Base-by-base conservation (phyloP, 2,888 invertebrate genomes). In the Thereva nobilitata region DNA sequence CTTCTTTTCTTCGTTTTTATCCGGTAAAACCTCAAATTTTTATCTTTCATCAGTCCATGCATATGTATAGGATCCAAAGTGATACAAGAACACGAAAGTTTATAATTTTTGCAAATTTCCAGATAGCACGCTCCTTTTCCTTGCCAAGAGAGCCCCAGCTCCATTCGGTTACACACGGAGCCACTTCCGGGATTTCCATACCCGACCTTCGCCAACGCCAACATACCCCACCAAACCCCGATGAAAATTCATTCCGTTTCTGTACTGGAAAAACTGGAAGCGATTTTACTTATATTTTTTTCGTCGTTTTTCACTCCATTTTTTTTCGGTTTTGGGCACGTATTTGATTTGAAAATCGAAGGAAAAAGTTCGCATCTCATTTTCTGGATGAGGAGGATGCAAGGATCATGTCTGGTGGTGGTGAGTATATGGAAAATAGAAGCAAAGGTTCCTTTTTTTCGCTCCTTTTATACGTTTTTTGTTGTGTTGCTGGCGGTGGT, bases 1-100 rank as follows among this genome's bases (percentile, higher is more conserved):
- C 23, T 23, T 23, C 23, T 23, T 23, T 50, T 50, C 40, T 61
- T 23, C 40, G 35, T 34, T 38, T 9, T 49, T 41, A 50, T 37
- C 50, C 50, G 42, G 37, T 40, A 50, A 61, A 61, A 61, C 50
- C 61, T 61, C 61, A 61, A 61, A 61, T 61, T 50, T 59, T 61
- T 61, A 61, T 61, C 61, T 61, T 50, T 61, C 61, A 61, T 61
- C 61, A 61, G 61, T 50, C 61, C 61, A 61, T 61, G 61, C 49
- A 61, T 61, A 61, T 61, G 61, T 38, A 61, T 61, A 61, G 41
- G 50, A 50, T 50, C 49, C 50, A 38, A 50, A 23, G 23, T 23
- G 23, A 23, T 23, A 23, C 23, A 23, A 23, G 23, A 23, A 23
- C 23, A 61, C 40, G 50, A 50, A 59, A 34, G 5, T 61, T 61